A percentile compares a stretch with the other conserved stretches of the same genome.
Evolutionary conservation across 2,113 vertebrate species (phyloP).

Genomic region (Sardina pilchardus): DNA sequence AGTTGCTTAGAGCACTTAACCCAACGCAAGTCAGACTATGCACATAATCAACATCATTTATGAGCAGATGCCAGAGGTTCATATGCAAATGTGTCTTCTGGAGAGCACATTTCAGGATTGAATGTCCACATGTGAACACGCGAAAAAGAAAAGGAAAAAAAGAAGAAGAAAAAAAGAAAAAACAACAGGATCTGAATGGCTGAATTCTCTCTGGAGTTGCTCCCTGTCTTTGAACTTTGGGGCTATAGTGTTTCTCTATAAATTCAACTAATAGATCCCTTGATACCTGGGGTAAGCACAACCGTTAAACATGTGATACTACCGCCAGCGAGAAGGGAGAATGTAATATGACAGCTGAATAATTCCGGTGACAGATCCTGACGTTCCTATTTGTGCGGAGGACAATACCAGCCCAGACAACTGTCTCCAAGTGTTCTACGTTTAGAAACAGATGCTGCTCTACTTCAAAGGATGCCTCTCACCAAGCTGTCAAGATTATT

Average conservation of each 20-base stretch:
- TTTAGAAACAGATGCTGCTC: slow-evolving; percentile 42
- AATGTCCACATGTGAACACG: background rate
- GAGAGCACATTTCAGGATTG: slow-evolving; percentile 1
- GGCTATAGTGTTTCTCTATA: slow-evolving; percentile 61
- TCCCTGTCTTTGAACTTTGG: slow-evolving; percentile 60
- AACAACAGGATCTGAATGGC: slow-evolving; percentile 37
- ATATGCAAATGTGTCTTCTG: slow-evolving; percentile 24
- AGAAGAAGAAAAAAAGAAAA: background rate
- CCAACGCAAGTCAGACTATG: background rate
- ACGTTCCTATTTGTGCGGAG: slow-evolving; percentile 60
- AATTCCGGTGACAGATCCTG: slow-evolving; percentile 57
- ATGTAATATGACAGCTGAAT: slow-evolving; percentile 57
- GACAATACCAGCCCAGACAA: slow-evolving; percentile 67
- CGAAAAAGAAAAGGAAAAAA: background rate
- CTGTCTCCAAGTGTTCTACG: slow-evolving; percentile 57
- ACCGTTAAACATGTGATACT: slow-evolving; percentile 55
- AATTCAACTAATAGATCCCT: slow-evolving; percentile 63
- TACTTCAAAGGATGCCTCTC: slow-evolving; percentile 56
- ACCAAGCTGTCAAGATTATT: slow-evolving; percentile 47
- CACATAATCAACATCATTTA: background rate
- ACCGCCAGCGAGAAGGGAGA: slow-evolving; percentile 41
- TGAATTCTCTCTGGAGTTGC: slow-evolving; percentile 27
- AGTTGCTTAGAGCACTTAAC: background rate
- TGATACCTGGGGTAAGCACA: slow-evolving; percentile 52
- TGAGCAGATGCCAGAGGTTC: slow-evolving; percentile 11